phyloP scores from a whole-genome alignment of 2,797 vertebrate species.

The Sebastes elongatus region DNA sequence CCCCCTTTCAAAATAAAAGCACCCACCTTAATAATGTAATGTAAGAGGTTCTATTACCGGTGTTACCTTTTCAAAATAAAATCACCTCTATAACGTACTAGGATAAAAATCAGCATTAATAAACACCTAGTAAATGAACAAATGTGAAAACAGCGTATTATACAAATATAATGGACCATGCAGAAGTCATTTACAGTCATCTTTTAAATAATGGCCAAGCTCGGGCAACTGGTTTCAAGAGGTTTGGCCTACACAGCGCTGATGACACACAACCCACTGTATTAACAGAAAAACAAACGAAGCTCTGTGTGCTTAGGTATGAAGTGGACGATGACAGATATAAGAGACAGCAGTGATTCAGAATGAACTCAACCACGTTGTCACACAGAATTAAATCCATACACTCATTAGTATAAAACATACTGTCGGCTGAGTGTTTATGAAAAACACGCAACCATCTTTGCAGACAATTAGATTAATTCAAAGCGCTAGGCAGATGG shows the following conservation, averaged over 20 bases:
- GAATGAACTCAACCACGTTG: background rate
- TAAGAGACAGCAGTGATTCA: background rate
- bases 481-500: background rate
- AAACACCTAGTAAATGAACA: no score
- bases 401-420: background rate
- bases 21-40: no score
- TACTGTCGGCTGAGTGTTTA: background rate
- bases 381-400: background rate
- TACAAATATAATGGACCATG: background rate
- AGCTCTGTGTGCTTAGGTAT: background rate
- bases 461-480: conserved; percentile 19
- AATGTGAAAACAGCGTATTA: no score
- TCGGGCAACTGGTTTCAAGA: conserved; percentile 12
- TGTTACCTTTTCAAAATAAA: no score
- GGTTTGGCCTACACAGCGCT: background rate
- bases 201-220: conserved; percentile 11
- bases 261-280: conserved; percentile 7
- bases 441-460: conserved; percentile 4
- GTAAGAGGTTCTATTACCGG: no score
- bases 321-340: conserved; percentile 1
- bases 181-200: background rate
- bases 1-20: no score
- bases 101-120: background rate
- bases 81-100: background rate
- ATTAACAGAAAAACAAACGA: background rate